Evolutionary conservation across 2,888 invertebrate genomes (phyloP).

Genomic region (Eristalis tenax): DNA sequence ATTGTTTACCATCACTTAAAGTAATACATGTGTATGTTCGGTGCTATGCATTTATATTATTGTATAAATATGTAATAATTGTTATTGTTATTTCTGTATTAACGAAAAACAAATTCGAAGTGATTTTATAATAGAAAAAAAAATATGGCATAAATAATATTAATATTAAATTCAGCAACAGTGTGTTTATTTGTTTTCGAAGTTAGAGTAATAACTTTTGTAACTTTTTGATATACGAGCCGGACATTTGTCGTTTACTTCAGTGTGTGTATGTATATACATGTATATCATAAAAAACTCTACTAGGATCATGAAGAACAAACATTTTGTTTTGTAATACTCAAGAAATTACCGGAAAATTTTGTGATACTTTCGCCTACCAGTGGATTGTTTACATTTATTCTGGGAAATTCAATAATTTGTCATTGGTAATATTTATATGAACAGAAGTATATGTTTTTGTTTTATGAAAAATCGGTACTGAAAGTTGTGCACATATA

Average conservation of each 20-base stretch:
- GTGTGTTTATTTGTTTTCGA: no score
- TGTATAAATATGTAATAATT: not conserved
- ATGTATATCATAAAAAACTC: not conserved
- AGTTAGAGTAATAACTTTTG: not conserved
- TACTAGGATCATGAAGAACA: constrained; percentile 19
- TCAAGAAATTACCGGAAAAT: not conserved
- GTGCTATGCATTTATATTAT: not conserved
- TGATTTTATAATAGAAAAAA: not conserved
- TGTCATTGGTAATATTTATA: not conserved
- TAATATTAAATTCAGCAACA: no score
- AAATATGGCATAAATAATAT: not conserved
- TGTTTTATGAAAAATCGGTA: no score
- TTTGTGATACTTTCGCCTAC: not conserved
- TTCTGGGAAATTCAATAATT: not conserved
- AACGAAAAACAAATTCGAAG: not conserved
- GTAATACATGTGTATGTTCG: not conserved
- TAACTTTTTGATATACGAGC: not conserved
- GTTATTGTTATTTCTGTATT: not conserved
- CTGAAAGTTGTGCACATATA: no score
- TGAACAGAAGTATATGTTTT: not conserved
- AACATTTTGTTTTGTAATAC: not conserved
- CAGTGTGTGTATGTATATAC: not conserved
- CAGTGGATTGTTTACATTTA: constrained; percentile 42
- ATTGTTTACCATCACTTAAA: constrained; percentile 9
- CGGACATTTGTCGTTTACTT: not conserved